Base-by-base conservation (phyloP, 2,113 vertebrate species). In the Sisor rabdophorus region DNA sequence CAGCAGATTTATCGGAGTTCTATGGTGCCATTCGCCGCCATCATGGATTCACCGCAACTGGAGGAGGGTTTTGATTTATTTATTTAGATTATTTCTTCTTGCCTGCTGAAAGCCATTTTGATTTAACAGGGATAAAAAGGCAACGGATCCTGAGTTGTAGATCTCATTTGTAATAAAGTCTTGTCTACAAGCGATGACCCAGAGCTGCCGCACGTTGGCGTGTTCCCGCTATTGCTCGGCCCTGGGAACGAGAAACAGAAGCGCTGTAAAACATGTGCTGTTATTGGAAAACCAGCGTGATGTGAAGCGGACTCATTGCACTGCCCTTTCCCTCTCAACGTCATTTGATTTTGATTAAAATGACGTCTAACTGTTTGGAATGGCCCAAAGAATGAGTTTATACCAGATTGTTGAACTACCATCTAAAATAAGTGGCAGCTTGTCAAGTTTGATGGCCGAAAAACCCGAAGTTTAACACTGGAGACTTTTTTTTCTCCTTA, bases 21-120 rank as follows among this genome's bases (percentile, higher is more conserved):
- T 59, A 79, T 64, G 60, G 64, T 73, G 61, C 78, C 84, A 80
- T 58, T 5, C 79, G 81, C 73, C 79, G 83, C 87, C 87, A 86
- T 82, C 79, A 78, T 78, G 82, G 80, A 87, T 87, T 86, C 87
- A 86, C 84, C 82, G 68, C 74, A 79, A 87, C 85, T 71, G 76
- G 81, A 79, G 75, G 65, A 79, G 80, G 22, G 15, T 50, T 78
- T 82, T 86, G 88, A 88, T 89, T 89, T 88, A 90, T 89, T 88
- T 80, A 86, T 84, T 82, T 78, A 83, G 80, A 80, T 85, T 84
- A 86, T 86, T 76, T 79, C 47, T 75, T 75, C 60, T 63, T 77
- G 77, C 61, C 73, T 75, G 71, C 60, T 67, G 71, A 81, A 81
- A 84, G 82, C 65, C 79, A 69, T 74, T 79, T 79, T 81, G 73